Evolutionary conservation across 2,797 vertebrate species (phyloP), one percentile per base, ranked within the genome.

Genomic region (Naso thynnoides): DNA sequence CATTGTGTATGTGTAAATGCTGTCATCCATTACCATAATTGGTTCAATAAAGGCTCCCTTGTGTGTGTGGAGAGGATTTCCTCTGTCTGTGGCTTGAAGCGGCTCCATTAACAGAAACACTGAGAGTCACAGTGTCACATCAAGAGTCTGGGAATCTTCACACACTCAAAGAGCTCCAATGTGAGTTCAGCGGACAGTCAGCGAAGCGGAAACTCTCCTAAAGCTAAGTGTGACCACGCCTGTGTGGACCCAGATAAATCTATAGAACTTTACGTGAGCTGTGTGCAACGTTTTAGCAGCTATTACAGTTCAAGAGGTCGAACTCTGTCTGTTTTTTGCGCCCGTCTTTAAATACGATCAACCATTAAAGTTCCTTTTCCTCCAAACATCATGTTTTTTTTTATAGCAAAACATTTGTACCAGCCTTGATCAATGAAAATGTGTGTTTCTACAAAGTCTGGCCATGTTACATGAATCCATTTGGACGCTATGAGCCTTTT

Each of bases 31-130:
- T 78, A 81, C 36, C 69, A 86, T 69, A 71, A 80, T 29, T 69
- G 66, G 41, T 31, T 49, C 61, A 59, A 89, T 88, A 88, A 90
- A 85, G 74, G 61, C 78, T 78, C 65, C 69, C 68, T 84, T 91
- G 86, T 89, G 75, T 58, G 55, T 56, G 71, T 44, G 41, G 36
- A 67, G 78, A 83, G 89, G 86, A 70, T 81, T 84, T 83, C 86
- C 88, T 87, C 88, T 76, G 60, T 86, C 86, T 85, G 78, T 49
- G 52, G 78, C 60, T 68, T 76, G 70, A 83, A 73, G 69, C 61
- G 18, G 59, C 79, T 73, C 60, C 59, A 79, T 68, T 86, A 64
- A 84, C 67, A 59, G 33, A 76, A 79, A 79, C 81, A 75, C 79
- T 66, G 69, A 78, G 56, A 70, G 73, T 73, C 84, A 70, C 66